Evolutionary conservation across 2,888 invertebrate species (phyloP), one percentile per base, ranked within the genome.

Genomic region (Stictocephala bisonia): DNA sequence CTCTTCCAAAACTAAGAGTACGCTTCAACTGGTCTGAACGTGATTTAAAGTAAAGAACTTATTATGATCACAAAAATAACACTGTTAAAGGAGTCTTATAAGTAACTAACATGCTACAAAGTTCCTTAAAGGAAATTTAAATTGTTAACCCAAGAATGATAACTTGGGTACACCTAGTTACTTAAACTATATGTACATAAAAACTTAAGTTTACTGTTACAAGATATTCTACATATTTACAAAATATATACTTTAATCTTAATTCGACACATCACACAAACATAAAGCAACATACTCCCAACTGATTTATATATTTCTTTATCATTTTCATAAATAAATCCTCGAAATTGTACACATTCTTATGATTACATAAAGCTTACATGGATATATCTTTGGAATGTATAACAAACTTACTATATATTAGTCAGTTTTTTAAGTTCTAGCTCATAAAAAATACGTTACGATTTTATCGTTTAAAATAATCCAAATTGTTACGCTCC

Each of bases 281-380:
- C 56, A 56, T 56, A 56, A 56, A 56, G 56, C 56, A 56, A 56
- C 56, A 56, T 31, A 56, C 56, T 56, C 31, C 29, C 56, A 56
- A 56, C 56, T 27, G 26, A 18, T 29, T n/a, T n/a, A 29, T 29
- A 29, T 29, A 56, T 29, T 27, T 56, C 24, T 56, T 29, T 6
- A 56, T 7, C 3, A 2, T 56, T 13, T 29, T 29, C 56, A 7
- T 29, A 26, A n/a, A n/a, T n/a, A n/a, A n/a, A n/a, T n/a, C n/a
- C n/a, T n/a, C n/a, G n/a, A n/a, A n/a, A n/a, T n/a, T n/a, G n/a
- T n/a, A n/a, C n/a, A n/a, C n/a, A n/a, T n/a, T n/a, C 29, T 31
- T 29, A 7, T 13, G 29, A 29, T 56, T 56, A 56, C 31, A 56
- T 29, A 56, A 56, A 56, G 31, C 29, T 31, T 26, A 29, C 27